A percentile compares a stretch with the other conserved stretches of the same genome.
Evolutionary conservation across 1,140 invertebrate species (phyloP).

Genomic region (Thereuonema tuberculata): DNA sequence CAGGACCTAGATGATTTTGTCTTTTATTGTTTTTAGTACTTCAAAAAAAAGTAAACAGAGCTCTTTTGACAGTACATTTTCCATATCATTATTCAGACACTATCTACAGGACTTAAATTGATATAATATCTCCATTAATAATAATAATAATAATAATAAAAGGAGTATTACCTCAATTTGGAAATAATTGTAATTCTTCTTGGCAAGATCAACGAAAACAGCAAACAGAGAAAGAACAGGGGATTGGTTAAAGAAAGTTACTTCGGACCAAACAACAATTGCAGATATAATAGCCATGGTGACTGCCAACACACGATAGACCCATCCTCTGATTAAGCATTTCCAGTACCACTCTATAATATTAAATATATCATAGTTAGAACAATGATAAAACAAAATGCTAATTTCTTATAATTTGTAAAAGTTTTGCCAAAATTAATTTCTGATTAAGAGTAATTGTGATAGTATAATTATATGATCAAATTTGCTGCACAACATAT

Average conservation of each 20-base stretch:
- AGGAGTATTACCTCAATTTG: conserved; percentile 68
- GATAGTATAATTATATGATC: too few relatives aligned
- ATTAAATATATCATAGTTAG: too few relatives aligned
- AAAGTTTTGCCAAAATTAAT: conserved; percentile 12
- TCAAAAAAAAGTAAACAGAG: too few relatives aligned
- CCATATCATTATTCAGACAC: too few relatives aligned
- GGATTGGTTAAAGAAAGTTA: conserved; percentile 85
- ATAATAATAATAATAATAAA: too few relatives aligned
- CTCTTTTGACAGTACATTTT: too few relatives aligned
- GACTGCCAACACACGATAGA: conserved; percentile 55
- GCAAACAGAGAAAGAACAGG: conserved; percentile 94
- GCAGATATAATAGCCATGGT: conserved; percentile 63
- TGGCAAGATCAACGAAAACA: conserved; percentile 68
- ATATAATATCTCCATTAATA: too few relatives aligned
- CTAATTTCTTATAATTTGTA: conserved; percentile 13
- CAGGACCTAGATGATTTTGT: too few relatives aligned
- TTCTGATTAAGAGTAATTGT: too few relatives aligned
- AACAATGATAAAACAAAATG: conserved; percentile 23
- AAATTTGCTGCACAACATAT: too few relatives aligned
- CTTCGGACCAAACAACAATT: conserved; percentile 94
- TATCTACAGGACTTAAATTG: too few relatives aligned
- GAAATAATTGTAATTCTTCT: conserved; percentile 75
- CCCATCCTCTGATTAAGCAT: conserved; percentile 59
- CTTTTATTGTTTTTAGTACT: too few relatives aligned
- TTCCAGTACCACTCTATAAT: conserved; percentile 96